Conservation (phyloP, 2,888 invertebrate genomes). For the Prosopocoilus inquinatus region DNA sequence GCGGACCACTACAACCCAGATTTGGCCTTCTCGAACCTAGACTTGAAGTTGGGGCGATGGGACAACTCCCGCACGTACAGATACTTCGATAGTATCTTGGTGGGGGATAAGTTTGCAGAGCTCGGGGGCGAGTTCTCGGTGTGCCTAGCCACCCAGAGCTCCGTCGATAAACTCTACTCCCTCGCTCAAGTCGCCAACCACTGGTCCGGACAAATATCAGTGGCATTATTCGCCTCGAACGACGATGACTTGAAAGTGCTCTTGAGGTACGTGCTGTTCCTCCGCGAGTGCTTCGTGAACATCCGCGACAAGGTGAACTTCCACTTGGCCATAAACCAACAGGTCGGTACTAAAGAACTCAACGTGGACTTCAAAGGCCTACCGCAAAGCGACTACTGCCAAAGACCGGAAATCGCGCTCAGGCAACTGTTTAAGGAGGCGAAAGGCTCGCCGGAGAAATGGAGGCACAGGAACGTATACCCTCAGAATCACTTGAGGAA, state of each 20-base stretch:
- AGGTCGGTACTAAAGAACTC: constrained; percentile 45
- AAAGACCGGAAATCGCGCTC: constrained; percentile 64
- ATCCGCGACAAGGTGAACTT: constrained; percentile 72
- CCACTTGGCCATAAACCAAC: constrained; percentile 71
- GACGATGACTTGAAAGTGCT: constrained; percentile 73
- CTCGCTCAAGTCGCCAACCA: constrained; percentile 73
- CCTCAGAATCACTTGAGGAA: constrained; percentile 90
- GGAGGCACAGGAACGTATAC: constrained; percentile 75
- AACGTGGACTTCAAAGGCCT: constrained; percentile 42
- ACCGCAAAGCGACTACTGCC: constrained; percentile 58
- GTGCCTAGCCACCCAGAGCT: constrained; percentile 82
- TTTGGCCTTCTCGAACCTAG: constrained; percentile 55
- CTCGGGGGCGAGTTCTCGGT: constrained; percentile 60
- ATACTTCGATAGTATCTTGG: constrained; percentile 69
- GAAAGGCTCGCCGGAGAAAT: constrained; percentile 63
- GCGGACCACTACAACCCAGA: constrained; percentile 42
- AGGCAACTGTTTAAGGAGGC: constrained; percentile 60
- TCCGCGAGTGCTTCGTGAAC: constrained; percentile 71
- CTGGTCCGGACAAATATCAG: constrained; percentile 84
- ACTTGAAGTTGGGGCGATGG: constrained; percentile 71
- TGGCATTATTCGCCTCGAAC: constrained; percentile 76
- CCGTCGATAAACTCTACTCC: constrained; percentile 77
- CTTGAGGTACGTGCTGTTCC: constrained; percentile 71
- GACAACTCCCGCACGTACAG: constrained; percentile 68
- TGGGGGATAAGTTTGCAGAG: constrained; percentile 65